Conservation (phyloP, 2,797 vertebrate species). For the Rhyacichthys aspro region DNA sequence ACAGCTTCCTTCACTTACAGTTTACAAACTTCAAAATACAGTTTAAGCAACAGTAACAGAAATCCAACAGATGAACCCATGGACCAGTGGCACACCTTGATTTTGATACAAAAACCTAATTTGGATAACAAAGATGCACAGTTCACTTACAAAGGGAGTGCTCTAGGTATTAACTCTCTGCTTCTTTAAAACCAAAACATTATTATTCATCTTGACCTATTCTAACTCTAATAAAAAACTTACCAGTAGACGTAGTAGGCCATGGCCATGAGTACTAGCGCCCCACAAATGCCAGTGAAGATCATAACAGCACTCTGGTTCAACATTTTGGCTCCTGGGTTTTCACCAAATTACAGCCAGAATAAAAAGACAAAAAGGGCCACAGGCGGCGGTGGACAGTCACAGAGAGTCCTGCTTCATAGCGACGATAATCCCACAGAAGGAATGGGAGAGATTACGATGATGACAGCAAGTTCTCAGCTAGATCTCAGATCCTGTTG, state of each 20-base stretch:
- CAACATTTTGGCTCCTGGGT: slow-evolving; percentile 78
- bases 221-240: slow-evolving; percentile 60
- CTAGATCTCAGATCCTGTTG: slow-evolving; percentile 40
- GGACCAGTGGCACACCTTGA: neutral
- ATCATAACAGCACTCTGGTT: slow-evolving; percentile 87
- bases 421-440: slow-evolving; percentile 69
- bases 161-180: no score
- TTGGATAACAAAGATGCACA: neutral
- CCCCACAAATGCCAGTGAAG: slow-evolving; percentile 89
- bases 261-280: slow-evolving; percentile 87
- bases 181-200: neutral
- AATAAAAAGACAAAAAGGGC: slow-evolving; percentile 38
- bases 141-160: no score
- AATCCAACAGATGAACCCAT: neutral
- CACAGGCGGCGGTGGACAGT: slow-evolving; percentile 35
- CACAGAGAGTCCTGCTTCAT: slow-evolving; percentile 57
- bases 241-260: slow-evolving; percentile 96
- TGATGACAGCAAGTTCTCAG: slow-evolving; percentile 63
- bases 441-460: slow-evolving; percentile 67
- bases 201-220: neutral
- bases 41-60: neutral
- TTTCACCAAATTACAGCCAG: slow-evolving; percentile 50
- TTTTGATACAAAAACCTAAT: slow-evolving; percentile 2
- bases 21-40: neutral
- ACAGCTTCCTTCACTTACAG: slow-evolving; percentile 16